phyloP scores from a whole-genome alignment of 2,888 invertebrate species.

The Clistopyga incitator region DNA sequence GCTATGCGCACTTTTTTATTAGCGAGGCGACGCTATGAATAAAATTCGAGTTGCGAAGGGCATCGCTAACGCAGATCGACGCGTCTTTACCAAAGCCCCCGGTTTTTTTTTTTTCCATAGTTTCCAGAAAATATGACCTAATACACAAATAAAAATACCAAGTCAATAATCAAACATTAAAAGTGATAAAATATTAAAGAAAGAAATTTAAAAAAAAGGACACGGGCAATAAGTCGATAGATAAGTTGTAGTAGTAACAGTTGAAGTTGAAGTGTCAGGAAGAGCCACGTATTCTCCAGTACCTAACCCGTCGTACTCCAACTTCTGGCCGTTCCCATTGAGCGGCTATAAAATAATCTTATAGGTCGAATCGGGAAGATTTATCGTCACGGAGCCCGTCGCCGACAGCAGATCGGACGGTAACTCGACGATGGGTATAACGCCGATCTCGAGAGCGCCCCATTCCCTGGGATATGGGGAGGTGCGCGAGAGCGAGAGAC shows the following conservation, averaged over 20 bases:
- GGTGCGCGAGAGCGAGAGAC: slow-evolving; percentile 14
- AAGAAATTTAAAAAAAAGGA: no score
- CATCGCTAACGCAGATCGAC: not conserved
- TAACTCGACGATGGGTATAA: slow-evolving; percentile 57
- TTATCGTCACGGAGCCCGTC: slow-evolving; percentile 47
- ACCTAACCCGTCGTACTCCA: not conserved
- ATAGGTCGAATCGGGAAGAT: slow-evolving; percentile 62
- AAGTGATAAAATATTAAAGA: not conserved
- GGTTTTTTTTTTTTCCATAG: no score
- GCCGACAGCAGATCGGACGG: slow-evolving; percentile 47
- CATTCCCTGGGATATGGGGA: slow-evolving; percentile 19
- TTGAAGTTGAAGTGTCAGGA: not conserved
- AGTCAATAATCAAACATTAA: not conserved
- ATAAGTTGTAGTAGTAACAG: not conserved
- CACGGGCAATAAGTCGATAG: not conserved
- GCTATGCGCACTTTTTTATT: slow-evolving; percentile 78
- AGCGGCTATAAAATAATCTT: slow-evolving; percentile 59
- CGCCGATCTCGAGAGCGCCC: slow-evolving; percentile 41
- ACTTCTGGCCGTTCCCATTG: slow-evolving; percentile 28
- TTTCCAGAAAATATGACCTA: no score
- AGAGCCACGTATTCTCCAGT: slow-evolving; percentile 8
- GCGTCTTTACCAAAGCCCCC: not conserved
- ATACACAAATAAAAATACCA: not conserved
- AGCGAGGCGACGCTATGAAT: slow-evolving; percentile 79
- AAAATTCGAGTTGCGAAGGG: slow-evolving; percentile 73